Evolutionary conservation across 2,888 invertebrate species (phyloP).

Genomic region (Geophilus truncorum): DNA sequence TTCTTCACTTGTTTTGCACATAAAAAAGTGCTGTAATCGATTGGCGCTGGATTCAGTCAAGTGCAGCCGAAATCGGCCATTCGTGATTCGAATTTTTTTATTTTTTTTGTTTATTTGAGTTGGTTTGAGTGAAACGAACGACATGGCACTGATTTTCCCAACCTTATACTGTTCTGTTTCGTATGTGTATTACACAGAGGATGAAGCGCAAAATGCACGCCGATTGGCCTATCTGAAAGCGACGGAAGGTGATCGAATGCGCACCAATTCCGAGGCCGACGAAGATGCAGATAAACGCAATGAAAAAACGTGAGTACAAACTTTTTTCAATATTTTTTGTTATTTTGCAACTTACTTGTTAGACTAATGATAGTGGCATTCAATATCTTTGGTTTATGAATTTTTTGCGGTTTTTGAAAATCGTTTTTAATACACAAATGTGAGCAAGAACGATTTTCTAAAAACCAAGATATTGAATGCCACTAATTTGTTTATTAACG

Average conservation of each 20-base stretch:
- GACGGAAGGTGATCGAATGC: slow-evolving; percentile 73
- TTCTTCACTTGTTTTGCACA: not conserved
- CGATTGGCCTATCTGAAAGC: slow-evolving; percentile 92
- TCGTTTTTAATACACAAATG: too few relatives aligned
- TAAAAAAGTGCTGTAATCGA: not conserved
- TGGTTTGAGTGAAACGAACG: too few relatives aligned
- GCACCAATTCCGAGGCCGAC: slow-evolving; percentile 55
- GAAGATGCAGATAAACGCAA: slow-evolving; percentile 32
- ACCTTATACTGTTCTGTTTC: slow-evolving; percentile 30
- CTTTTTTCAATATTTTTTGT: not conserved
- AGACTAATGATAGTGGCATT: too few relatives aligned
- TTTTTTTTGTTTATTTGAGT: not conserved
- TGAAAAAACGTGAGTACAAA: slow-evolving; percentile 33
- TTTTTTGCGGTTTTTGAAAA: too few relatives aligned
- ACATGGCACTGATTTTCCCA: slow-evolving; percentile 18
- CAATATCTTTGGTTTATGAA: too few relatives aligned
- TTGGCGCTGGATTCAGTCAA: not conserved
- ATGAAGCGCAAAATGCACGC: slow-evolving; percentile 76
- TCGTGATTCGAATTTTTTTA: not conserved
- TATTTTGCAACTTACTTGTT: too few relatives aligned
- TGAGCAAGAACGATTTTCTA: too few relatives aligned
- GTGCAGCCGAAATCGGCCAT: not conserved
- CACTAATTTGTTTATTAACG: too few relatives aligned
- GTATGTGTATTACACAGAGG: slow-evolving; percentile 30
- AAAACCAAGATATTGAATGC: too few relatives aligned